Conservation (phyloP, 2,797 vertebrate species). For the Tolypeutes matacus region DNA sequence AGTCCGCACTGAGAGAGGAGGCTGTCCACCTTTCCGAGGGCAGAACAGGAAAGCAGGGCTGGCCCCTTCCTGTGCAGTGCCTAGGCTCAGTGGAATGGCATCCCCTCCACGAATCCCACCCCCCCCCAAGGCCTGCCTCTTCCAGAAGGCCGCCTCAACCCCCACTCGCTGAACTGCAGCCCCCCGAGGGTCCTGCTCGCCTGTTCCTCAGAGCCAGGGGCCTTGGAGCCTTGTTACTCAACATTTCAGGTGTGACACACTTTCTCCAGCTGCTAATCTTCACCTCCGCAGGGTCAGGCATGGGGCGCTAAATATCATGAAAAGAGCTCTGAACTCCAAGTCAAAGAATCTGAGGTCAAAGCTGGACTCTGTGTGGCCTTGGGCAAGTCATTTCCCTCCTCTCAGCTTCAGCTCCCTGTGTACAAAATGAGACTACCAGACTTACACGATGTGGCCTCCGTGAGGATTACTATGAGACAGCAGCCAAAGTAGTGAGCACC, state of each 20-base stretch:
- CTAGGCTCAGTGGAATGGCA: neutral
- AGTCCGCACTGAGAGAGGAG: neutral
- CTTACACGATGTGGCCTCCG: neutral
- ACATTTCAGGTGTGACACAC: neutral
- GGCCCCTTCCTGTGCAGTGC: too few relatives aligned
- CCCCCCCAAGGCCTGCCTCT: too few relatives aligned
- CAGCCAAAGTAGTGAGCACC: too few relatives aligned
- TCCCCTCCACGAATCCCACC: neutral
- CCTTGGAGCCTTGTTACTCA: neutral
- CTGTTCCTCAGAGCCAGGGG: neutral
- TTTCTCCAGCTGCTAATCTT: neutral
- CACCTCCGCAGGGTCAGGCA: neutral
- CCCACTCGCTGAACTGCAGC: neutral
- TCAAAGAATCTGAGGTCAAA: neutral
- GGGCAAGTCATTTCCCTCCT: neutral
- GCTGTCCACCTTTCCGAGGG: neutral
- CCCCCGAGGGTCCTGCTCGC: neutral
- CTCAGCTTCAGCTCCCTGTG: neutral
- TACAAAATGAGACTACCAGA: neutral
- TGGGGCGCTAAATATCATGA: rapidly evolving
- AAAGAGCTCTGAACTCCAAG: neutral
- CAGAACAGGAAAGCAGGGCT: neutral
- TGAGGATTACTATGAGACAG: neutral
- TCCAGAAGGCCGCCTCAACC: neutral
- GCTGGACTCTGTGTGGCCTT: neutral